phyloP scores from a whole-genome alignment of 2,888 invertebrate genomes.

The Ceratothoa steindachneri region DNA sequence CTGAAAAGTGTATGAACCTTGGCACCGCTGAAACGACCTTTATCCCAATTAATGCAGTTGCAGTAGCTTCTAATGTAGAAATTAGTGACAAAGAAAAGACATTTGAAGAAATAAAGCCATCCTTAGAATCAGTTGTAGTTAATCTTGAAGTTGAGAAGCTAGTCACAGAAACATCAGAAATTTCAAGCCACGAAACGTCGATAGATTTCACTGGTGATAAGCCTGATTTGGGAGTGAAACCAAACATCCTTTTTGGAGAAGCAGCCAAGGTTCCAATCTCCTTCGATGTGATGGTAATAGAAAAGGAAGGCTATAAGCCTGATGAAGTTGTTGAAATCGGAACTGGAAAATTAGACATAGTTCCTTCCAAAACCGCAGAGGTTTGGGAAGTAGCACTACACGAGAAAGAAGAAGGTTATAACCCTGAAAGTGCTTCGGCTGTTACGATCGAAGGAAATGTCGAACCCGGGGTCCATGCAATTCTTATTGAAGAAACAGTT shows the following conservation, averaged over 20 bases:
- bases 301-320: not conserved
- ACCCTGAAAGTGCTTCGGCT: not conserved
- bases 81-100: conserved; percentile 59
- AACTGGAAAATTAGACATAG: not conserved
- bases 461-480: not conserved
- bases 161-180: conserved; percentile 53
- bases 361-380: conserved; percentile 5
- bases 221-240: conserved; percentile 12
- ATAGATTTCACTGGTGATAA: conserved; percentile 51
- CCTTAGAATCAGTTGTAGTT: conserved; percentile 50
- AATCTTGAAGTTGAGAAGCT: conserved; percentile 26
- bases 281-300: not conserved
- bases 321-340: not conserved
- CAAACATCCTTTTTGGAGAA: not conserved
- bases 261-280: not conserved
- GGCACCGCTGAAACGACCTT: conserved; percentile 50
- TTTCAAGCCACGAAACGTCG: conserved; percentile 52
- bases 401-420: not conserved
- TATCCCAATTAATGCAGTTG: conserved; percentile 57
- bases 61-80: conserved; percentile 50
- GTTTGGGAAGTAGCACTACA: not conserved
- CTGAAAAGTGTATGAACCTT: conserved; percentile 49
- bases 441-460: not conserved
- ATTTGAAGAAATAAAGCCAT: conserved; percentile 56
- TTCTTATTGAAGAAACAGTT: not conserved